A percentile compares a stretch with the other conserved stretches of the same genome.
phyloP scores from a whole-genome alignment of 2,888 invertebrate genomes.

The Notocelia uddmanniana region DNA sequence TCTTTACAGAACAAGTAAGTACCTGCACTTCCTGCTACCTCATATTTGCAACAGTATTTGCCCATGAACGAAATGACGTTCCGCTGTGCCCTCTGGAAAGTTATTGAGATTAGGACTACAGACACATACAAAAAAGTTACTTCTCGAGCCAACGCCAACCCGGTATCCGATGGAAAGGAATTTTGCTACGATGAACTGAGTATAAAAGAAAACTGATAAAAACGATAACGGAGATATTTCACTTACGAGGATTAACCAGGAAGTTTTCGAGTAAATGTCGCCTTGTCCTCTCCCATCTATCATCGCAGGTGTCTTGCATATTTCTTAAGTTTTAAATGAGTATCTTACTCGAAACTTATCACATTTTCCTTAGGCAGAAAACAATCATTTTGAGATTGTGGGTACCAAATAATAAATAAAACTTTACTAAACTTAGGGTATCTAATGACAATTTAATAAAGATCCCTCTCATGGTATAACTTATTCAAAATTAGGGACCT shows the following conservation, averaged over 20 bases:
- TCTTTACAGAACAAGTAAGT: too few species aligned
- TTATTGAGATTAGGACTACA: too few species aligned
- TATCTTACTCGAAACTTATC: neutral
- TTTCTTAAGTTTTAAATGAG: neutral
- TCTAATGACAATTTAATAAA: neutral
- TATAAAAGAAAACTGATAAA: neutral
- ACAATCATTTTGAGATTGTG: neutral
- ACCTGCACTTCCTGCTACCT: too few species aligned
- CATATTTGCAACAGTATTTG: too few species aligned
- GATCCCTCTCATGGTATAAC: constrained; percentile 12
- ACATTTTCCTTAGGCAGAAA: neutral
- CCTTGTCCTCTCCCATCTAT: constrained; percentile 35
- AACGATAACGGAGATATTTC: neutral
- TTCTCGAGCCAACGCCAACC: too few species aligned
- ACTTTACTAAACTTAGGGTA: neutral
- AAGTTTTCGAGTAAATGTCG: constrained; percentile 18
- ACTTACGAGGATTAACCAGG: constrained; percentile 29
- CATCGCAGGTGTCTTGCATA: neutral
- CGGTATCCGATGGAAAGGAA: too few species aligned
- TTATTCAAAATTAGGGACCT: constrained; percentile 8
- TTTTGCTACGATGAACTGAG: too few species aligned
- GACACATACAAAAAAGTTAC: too few species aligned
- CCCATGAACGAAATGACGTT: too few species aligned
- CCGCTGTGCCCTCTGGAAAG: too few species aligned
- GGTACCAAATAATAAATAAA: neutral